phyloP scores from a whole-genome alignment of 2,797 vertebrate genomes.

The Anisognathus igniventris region DNA sequence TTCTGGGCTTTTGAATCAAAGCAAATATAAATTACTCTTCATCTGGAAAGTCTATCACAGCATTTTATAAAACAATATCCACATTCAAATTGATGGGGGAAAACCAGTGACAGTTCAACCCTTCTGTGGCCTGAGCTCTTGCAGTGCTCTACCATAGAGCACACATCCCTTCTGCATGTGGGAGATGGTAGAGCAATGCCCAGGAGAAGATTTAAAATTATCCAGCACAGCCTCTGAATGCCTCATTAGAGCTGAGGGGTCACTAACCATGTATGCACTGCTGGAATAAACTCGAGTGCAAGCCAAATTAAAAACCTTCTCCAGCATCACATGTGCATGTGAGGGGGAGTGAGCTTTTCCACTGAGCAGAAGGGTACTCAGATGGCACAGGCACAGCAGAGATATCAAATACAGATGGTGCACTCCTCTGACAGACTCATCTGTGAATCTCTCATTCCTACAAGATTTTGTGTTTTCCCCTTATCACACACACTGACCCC shows the following conservation, averaged over 20 bases:
- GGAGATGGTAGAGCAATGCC: not conserved
- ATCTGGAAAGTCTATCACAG: not conserved
- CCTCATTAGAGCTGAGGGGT: not conserved
- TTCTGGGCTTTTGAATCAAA: not conserved
- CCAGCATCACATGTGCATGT: not conserved
- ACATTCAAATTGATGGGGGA: not conserved
- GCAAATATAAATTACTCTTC: not conserved
- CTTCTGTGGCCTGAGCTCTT: not conserved
- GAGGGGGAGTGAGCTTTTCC: not conserved
- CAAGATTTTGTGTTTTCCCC: not conserved
- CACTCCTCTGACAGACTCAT: not conserved
- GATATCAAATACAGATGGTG: not conserved
- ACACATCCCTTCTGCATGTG: not conserved
- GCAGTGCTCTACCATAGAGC: not conserved
- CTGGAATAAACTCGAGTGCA: not conserved
- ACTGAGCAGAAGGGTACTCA: slow-evolving; percentile 26
- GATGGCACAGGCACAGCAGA: not conserved
- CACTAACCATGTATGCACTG: not conserved
- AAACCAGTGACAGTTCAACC: not conserved
- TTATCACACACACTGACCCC: not conserved
- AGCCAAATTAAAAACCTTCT: not conserved
- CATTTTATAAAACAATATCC: not conserved
- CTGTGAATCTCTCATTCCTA: not conserved
- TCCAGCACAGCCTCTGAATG: not conserved
- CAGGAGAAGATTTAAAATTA: not conserved